Percentiles rank a stretch among this genome's conserved stretches.
These are phyloP conservation scores for Danio choprae DNA, from an alignment of 2,797 vertebrate species.

Conservation along the genomic window DNA sequence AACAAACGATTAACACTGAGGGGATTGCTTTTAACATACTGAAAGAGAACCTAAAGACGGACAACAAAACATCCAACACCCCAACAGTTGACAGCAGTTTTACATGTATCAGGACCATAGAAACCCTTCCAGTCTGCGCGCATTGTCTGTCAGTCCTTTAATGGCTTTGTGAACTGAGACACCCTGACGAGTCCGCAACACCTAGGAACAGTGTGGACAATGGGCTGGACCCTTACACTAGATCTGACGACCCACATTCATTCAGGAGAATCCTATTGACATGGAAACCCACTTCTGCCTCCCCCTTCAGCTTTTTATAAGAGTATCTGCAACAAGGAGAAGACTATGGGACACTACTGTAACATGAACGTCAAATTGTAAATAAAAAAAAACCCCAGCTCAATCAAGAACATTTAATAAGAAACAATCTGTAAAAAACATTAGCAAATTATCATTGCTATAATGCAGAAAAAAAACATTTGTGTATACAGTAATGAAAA, in stretches of 20 bases:
- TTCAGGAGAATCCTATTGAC: conserved; percentile 54
- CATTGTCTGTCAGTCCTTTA: conserved; percentile 62
- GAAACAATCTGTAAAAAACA: not conserved
- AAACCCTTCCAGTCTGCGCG: conserved; percentile 42
- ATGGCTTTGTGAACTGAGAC: conserved; percentile 59
- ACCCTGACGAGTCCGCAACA: conserved; percentile 39
- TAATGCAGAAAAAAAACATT: not conserved
- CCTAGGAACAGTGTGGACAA: conserved; percentile 41
- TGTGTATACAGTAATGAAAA: not conserved
- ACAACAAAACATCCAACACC: conserved; percentile 25
- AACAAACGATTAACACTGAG: conserved; percentile 8
- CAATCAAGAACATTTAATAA: not conserved
- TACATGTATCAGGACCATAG: conserved; percentile 31
- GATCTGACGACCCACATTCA: conserved; percentile 24
- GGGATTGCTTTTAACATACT: conserved; percentile 21
- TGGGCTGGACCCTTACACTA: conserved; percentile 34
- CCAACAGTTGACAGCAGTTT: conserved; percentile 24
- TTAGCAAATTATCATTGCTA: not conserved
- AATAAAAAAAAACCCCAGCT: conserved; percentile 9
- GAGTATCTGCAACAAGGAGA: conserved; percentile 44
- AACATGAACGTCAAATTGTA: conserved; percentile 1
- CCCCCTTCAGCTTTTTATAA: conserved; percentile 30
- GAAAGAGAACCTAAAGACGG: conserved; percentile 19
- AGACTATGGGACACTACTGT: conserved; percentile 29
- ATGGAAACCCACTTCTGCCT: conserved; percentile 51